Conservation (phyloP, 2,797 vertebrate genomes). For the Chloroceryle inda region DNA sequence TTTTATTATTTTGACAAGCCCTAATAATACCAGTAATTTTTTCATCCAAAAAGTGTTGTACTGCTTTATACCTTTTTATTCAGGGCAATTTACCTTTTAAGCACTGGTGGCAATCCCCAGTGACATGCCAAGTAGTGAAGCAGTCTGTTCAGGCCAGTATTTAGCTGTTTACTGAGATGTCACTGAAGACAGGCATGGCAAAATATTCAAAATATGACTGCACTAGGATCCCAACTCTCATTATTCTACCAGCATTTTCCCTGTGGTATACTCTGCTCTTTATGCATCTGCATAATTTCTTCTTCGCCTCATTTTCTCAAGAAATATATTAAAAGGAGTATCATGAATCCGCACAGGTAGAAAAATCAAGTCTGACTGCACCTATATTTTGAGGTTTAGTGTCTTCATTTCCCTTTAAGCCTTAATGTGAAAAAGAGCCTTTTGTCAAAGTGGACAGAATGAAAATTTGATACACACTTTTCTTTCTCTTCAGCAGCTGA, state of each 20-base stretch:
- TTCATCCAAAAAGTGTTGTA: neutral
- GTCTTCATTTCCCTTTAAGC: neutral
- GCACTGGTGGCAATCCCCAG: neutral
- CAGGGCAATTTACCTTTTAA: neutral
- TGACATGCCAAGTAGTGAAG: neutral
- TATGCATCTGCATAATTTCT: constrained; percentile 36
- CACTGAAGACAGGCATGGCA: neutral
- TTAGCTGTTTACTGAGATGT: constrained; percentile 5
- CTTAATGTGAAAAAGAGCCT: neutral
- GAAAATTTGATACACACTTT: neutral
- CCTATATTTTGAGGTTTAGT: neutral
- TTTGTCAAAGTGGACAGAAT: constrained; percentile 22
- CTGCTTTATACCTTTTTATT: neutral
- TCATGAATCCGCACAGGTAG: neutral
- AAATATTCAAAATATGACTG: neutral
- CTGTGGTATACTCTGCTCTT: constrained; percentile 4
- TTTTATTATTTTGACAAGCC: neutral
- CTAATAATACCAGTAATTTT: neutral
- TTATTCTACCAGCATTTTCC: constrained; percentile 12
- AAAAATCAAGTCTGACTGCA: neutral
- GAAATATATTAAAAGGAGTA: constrained; percentile 8
- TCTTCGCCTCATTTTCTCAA: constrained; percentile 20
- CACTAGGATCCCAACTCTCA: neutral
- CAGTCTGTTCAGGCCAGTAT: neutral
- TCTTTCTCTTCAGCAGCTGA: constrained; percentile 64